Evolutionary conservation across 2,888 invertebrate species (phyloP), one percentile per base, ranked within the genome.

Genomic region (Diarsia rubi): DNA sequence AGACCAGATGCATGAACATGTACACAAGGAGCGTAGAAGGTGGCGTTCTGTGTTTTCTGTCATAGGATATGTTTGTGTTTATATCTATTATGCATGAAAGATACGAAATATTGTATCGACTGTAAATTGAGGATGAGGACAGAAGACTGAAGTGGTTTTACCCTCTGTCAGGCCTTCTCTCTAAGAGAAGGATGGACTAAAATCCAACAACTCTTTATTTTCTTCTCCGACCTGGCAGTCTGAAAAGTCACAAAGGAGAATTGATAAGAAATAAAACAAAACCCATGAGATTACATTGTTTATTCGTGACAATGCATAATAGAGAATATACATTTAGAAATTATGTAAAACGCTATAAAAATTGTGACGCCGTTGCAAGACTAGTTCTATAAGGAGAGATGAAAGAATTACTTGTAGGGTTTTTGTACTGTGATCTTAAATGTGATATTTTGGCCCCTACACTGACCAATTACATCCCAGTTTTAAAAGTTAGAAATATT

Each of bases 251-350:
- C 21, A 60, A 62, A 14, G 24, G n/a, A n/a, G 12, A 0, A 6
- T 6, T 9, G 1, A 12, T 42, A 21, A 27, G 12, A 78, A 83
- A 79, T 67, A 70, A 90, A 95, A 92, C 90, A 84, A 84, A 81
- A 73, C 0, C 45, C 44, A 57, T 86, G 90, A 92, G 95, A 94
- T 94, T 96, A 95, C 94, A 95, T 95, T 95, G 95, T 96, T 94
- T 95, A 95, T 93, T 94, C 91, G 94, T 94, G 94, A 95, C 95
- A 95, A 95, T 95, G 95, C 94, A 92, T 95, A 94, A 93, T 94
- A 95, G 91, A 91, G 91, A 91, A 92, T 91, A 93, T 91, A 95
- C 90, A 91, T 82, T 91, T 89, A 90, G 89, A 91, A 92, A 91
- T 89, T 90, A 91, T 92, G 91, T 92, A 94, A 93, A 91, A 92